Evolutionary conservation across 2,888 invertebrate genomes (phyloP), one percentile per base, ranked within the genome.

Genomic region (Bombylius discolor): DNA sequence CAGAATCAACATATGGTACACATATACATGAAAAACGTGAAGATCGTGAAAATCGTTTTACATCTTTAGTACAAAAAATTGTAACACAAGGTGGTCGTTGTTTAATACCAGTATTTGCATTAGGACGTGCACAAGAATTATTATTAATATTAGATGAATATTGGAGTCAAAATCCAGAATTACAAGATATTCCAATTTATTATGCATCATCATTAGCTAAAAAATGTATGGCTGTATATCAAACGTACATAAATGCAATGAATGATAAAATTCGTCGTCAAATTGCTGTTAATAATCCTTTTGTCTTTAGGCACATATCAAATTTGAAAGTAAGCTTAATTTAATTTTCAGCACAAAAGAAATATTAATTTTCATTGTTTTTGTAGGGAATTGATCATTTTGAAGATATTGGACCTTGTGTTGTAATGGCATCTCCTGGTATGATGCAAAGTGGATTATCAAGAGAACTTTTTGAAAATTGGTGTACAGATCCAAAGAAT

Each of bases 161-260:
- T 76, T 99, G 99, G 99, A 86, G 91, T 39, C 85, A 90, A 56
- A 55, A 55, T 39, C 55, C 55, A 12, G 55, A 72, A 74, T 77
- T 99, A 11, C 98, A 99, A 64, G 97, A 98, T 73, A 91, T 98
- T 65, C 99, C 99, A 0, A 97, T 99, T 63, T 99, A 99, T 77
- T 99, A 99, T 77, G 99, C 99, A 11, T 98, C 97, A 0, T 96
- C 98, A 0, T 78, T 99, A 60, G 99, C 99, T 50, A 99, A 99
- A 77, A 99, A 99, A 73, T 99, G 99, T 70, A 99, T 99, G 98
- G 91, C 96, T 56, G 99, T 99, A 1, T 99, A 99, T 77, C 99
- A 99, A 77, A 99, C 99, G 0, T 99, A 97, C 73, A 88, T 99
- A 5, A 97, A 97, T 75, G 97, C 98, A 0, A 99, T 99, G 99